These are phyloP conservation scores for Napeogenes sylphis DNA, from an alignment of 2,888 invertebrate species.

Conservation along the genomic window DNA sequence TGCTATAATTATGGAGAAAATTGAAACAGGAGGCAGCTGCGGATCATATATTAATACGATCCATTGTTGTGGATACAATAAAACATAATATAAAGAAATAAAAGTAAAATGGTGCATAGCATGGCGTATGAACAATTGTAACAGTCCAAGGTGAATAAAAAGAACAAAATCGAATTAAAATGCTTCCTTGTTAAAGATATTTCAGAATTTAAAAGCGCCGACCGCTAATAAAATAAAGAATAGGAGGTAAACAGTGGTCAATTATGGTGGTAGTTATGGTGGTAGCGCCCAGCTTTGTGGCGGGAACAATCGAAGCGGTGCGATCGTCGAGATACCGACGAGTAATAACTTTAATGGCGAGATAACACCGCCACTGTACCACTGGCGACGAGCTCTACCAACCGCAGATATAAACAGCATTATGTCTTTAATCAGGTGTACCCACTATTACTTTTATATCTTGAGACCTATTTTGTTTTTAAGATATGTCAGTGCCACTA, in stretches of 20 bases:
- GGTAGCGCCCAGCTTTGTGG: conserved; percentile 64
- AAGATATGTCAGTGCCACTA: not conserved
- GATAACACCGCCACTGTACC: conserved; percentile 69
- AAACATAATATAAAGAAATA: conserved; percentile 47
- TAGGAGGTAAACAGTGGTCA: conserved; percentile 75
- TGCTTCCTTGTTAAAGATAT: conserved; percentile 46
- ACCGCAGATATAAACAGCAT: conserved; percentile 40
- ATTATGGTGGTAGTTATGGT: conserved; percentile 51
- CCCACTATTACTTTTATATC: conserved; percentile 28
- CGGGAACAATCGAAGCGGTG: conserved; percentile 76
- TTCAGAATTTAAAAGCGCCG: conserved; percentile 36
- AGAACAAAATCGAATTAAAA: conserved; percentile 40
- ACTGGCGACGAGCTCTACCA: conserved; percentile 56
- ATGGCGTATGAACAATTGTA: conserved; percentile 34
- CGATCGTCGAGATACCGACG: conserved; percentile 73
- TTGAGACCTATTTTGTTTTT: conserved; percentile 26
- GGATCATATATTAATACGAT: conserved; percentile 42
- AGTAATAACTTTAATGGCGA: conserved; percentile 76
- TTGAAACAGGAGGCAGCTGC: conserved; percentile 44
- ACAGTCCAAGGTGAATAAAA: conserved; percentile 31
- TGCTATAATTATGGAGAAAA: conserved; percentile 39
- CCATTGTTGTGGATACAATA: conserved; percentile 45
- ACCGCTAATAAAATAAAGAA: conserved; percentile 66
- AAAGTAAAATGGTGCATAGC: conserved; percentile 39
- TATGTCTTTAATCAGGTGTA: conserved; percentile 50